phyloP scores from a whole-genome alignment of 1,140 invertebrate genomes.

The Drosophila tsacasi region DNA sequence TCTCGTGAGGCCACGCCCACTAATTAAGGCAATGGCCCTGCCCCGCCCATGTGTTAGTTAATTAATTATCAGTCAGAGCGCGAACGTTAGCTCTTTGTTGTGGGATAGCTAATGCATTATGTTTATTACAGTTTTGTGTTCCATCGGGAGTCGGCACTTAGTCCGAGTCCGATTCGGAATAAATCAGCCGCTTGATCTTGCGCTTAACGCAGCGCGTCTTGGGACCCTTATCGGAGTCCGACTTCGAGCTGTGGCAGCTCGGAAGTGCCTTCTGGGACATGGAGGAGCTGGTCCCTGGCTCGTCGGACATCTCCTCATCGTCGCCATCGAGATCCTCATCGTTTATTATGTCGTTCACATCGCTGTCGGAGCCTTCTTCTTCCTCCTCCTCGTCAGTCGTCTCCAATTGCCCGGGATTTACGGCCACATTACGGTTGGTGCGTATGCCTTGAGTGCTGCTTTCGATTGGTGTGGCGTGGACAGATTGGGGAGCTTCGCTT shows the following conservation, averaged over 20 bases:
- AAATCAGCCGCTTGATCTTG: constrained; percentile 7
- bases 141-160: constrained; percentile 4
- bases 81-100: constrained; percentile 15
- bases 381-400: constrained; percentile 6
- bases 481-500: not conserved
- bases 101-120: constrained; percentile 29
- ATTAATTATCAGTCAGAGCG: constrained; percentile 42
- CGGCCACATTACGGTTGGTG: constrained; percentile 33
- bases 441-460: constrained; percentile 9
- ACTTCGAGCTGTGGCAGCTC: not conserved
- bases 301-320: not conserved
- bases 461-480: not conserved
- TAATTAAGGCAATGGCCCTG: constrained; percentile 46
- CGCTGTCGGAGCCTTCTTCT: not conserved
- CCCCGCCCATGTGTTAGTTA: constrained; percentile 23
- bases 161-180: constrained; percentile 9
- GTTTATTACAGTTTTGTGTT: constrained; percentile 33
- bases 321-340: not conserved
- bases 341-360: constrained; percentile 1
- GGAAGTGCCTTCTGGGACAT: not conserved
- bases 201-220: not conserved
- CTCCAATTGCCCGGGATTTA: not conserved
- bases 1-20: constrained; percentile 31
- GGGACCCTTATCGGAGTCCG: constrained; percentile 3
- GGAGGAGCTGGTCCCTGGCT: not conserved